These are phyloP conservation scores for Lycodopsis pacificus DNA, from an alignment of 2,797 vertebrate species.

Conservation along the genomic window DNA sequence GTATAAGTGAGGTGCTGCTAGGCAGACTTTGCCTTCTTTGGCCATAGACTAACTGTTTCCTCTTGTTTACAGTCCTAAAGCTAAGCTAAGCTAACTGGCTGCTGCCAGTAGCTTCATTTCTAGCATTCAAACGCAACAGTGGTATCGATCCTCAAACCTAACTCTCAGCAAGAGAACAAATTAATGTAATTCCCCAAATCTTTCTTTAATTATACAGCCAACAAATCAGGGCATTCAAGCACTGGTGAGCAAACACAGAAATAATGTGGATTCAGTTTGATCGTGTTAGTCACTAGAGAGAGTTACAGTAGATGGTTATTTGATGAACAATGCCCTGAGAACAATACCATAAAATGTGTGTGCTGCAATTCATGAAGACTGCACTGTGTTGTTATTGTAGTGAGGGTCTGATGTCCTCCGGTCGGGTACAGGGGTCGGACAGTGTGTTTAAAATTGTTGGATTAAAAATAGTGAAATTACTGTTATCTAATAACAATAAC, in stretches of 20 bases:
- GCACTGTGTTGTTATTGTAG: not conserved
- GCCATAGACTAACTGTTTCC: not conserved
- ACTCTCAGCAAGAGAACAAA: not conserved
- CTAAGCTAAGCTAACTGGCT: not conserved
- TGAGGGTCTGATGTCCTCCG: not conserved
- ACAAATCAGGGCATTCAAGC: not conserved
- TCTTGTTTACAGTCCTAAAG: not conserved
- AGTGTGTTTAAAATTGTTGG: not conserved
- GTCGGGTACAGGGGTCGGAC: not conserved
- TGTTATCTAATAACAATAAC: slow-evolving; percentile 3
- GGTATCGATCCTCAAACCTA: not conserved
- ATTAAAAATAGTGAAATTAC: not conserved
- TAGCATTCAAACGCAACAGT: not conserved
- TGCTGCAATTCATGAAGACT: not conserved
- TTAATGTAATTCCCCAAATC: not conserved
- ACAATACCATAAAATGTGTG: not conserved
- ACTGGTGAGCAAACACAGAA: not conserved
- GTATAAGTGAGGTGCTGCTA: too few species aligned
- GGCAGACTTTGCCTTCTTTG: too few species aligned
- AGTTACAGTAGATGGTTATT: not conserved
- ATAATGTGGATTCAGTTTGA: not conserved
- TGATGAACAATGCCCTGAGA: not conserved
- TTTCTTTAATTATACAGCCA: not conserved
- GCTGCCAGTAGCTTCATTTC: not conserved
- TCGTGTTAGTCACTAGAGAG: not conserved